Conservation (phyloP, 2,888 invertebrate genomes). For the Pocota personata region DNA sequence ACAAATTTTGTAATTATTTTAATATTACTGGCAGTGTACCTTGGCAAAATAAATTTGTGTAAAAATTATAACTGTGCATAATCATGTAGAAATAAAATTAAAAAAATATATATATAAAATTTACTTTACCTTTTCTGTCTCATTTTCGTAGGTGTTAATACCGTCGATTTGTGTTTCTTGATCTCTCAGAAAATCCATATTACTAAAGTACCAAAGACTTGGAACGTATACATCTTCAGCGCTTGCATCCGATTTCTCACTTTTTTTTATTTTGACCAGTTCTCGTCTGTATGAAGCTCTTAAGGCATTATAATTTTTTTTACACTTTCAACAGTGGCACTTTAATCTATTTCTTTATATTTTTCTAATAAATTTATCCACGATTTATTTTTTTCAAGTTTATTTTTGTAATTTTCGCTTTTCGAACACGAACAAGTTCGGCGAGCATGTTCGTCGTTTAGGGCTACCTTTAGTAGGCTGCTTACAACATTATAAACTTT, state of each 20-base stretch:
- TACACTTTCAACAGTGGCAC: conserved; percentile 13
- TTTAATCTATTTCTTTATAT: conserved; percentile 10
- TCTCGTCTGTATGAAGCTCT: background rate
- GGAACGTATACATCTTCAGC: conserved; percentile 20
- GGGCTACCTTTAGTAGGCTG: too few relatives aligned
- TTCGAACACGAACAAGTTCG: too few relatives aligned
- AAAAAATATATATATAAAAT: conserved; percentile 14
- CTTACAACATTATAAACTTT: too few relatives aligned
- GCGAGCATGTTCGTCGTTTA: too few relatives aligned
- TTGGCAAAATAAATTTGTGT: conserved; percentile 17
- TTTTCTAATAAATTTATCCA: background rate
- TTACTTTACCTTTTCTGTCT: background rate
- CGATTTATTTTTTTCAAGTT: conserved; percentile 13
- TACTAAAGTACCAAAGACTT: conserved; percentile 24
- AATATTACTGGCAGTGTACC: conserved; percentile 6
- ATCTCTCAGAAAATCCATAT: conserved; percentile 15
- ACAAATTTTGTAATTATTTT: conserved; percentile 30
- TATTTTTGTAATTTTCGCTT: background rate
- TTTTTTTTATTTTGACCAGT: conserved; percentile 13
- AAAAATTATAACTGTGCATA: background rate
- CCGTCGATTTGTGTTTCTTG: conserved; percentile 7
- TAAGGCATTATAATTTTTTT: conserved; percentile 2
- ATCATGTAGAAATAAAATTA: conserved; percentile 4
- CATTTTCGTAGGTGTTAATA: conserved; percentile 14
- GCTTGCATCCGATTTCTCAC: conserved; percentile 27